Evolutionary conservation across 2,113 vertebrate species (phyloP).

Genomic region (Ciconia boyciana): DNA sequence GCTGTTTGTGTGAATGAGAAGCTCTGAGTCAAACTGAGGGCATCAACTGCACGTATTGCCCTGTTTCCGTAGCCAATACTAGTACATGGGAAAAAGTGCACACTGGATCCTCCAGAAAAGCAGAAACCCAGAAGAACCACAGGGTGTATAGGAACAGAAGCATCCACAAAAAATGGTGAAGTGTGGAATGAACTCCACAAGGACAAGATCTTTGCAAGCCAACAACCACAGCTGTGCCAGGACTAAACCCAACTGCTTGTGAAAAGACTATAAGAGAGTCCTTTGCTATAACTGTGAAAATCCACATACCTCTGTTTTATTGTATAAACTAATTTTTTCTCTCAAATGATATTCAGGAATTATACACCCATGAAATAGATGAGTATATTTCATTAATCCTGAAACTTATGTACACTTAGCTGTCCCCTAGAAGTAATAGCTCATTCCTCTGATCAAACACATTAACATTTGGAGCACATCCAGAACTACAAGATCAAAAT

Average conservation of each 20-base stretch:
- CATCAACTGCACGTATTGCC: rapidly evolving
- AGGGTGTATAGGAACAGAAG: no score
- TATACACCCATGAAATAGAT: neutral
- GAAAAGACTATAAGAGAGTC: neutral
- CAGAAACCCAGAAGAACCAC: neutral
- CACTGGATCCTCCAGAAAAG: neutral
- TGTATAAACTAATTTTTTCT: neutral
- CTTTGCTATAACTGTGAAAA: neutral
- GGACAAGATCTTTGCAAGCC: neutral
- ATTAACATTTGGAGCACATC: neutral
- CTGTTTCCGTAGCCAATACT: neutral
- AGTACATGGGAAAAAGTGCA: rapidly evolving
- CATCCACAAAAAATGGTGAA: neutral
- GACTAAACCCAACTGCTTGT: neutral
- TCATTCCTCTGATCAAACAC: neutral
- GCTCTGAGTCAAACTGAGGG: neutral
- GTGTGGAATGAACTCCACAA: neutral
- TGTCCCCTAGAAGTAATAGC: neutral
- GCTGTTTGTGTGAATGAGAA: neutral
- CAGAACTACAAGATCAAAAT: neutral
- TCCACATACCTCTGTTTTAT: neutral
- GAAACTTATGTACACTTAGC: neutral
- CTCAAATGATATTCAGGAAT: neutral
- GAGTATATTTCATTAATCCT: neutral
- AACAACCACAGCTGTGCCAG: neutral